Evolutionary conservation across 1,140 invertebrate species (phyloP), one percentile per base, ranked within the genome.

Genomic region (Druon quercuslanigerum): DNA sequence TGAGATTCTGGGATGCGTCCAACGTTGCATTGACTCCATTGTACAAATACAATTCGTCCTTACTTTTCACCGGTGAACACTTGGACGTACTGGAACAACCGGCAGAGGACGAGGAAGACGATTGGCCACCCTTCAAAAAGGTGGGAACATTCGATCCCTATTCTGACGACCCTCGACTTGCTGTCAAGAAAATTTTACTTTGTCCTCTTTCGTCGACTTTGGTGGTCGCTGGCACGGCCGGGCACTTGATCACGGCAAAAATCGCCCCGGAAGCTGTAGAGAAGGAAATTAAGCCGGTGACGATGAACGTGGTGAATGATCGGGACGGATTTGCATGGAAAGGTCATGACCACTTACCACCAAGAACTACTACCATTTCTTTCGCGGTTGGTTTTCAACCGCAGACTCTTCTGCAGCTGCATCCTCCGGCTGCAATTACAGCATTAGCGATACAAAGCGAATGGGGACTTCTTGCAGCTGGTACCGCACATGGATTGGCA

Each of bases 291-390:
- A 93, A 94, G 88, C 92, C 94, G 60, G 82, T 90, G 0, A 94
- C 94, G 6, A 95, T 98, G 92, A 98, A 98, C 89, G 95, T 99
- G 73, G 97, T 99, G 5, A 96, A 95, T 73, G 97, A 98, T 87
- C 94, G 97, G 19, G 98, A 99, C 89, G 96, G 96, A 14, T 99
- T 99, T 91, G 95, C 98, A 0, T 99, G 98, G 98, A 99, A 99
- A 91, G 98, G 98, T n/a, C 98, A 99, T 90, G 96, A 97, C 85
- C 95, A 96, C 77, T 91, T 99, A 33, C 92, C 92, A 3, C 90
- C 94, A 0, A 92, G 94, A 52, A 89, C 92, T 8, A 85, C 85
- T 50, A 87, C 85, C 79, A 91, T 91, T 76, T 92, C 92, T n/a
- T 93, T 95, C 54, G 89, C 92, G 2, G 89, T 94, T 19, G 96